These are phyloP conservation scores for Junonia oenone DNA, from an alignment of 2,888 invertebrate species.

Conservation along the genomic window DNA sequence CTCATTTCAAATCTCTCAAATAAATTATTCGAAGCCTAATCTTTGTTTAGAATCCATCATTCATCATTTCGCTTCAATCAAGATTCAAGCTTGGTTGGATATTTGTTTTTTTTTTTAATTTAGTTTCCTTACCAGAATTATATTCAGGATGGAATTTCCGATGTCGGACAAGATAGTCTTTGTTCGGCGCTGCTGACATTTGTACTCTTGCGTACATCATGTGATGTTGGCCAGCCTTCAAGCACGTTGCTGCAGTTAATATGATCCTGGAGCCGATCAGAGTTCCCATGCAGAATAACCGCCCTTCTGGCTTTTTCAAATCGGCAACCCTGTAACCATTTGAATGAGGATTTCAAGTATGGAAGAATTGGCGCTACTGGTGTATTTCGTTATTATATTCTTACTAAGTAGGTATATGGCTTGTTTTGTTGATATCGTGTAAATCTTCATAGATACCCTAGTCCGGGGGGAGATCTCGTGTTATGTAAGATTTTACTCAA, in stretches of 20 bases:
- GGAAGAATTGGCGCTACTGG: too few species aligned
- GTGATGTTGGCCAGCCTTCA: slow-evolving; percentile 15
- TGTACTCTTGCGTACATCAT: slow-evolving; percentile 28
- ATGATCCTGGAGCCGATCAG: slow-evolving; percentile 27
- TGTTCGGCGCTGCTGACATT: slow-evolving; percentile 12
- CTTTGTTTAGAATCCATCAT: too few species aligned
- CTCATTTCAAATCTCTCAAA: too few species aligned
- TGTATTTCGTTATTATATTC: too few species aligned
- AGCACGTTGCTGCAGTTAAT: slow-evolving; percentile 28
- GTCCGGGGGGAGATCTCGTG: too few species aligned
- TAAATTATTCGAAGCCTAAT: too few species aligned
- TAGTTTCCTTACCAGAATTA: slow-evolving; percentile 23
- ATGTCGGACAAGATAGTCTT: slow-evolving; percentile 19
- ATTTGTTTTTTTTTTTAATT: too few species aligned
- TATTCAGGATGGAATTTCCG: slow-evolving; percentile 24
- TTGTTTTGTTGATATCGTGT: too few species aligned
- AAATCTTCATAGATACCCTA: too few species aligned
- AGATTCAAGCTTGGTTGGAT: too few species aligned
- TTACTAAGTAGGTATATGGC: not conserved
- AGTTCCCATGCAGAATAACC: slow-evolving; percentile 28
- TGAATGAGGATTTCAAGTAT: not conserved
- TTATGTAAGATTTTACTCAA: too few species aligned
- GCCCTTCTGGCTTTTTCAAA: not conserved
- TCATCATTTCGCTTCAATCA: too few species aligned
- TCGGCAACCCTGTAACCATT: slow-evolving; percentile 1